Evolutionary conservation across 2,888 invertebrate genomes (phyloP).

Genomic region (Alloscopus bannaensis): DNA sequence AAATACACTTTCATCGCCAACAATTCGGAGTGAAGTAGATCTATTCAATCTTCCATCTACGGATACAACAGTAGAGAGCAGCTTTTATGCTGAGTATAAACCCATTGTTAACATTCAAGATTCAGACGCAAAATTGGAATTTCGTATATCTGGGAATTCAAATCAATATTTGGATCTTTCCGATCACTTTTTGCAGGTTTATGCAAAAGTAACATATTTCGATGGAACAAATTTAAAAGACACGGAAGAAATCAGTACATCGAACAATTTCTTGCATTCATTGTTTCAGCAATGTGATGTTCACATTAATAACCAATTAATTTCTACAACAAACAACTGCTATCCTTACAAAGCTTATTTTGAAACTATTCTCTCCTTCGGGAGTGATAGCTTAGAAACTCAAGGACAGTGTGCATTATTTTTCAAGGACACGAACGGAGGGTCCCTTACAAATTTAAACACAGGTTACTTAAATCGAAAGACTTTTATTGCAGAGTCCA

Average conservation of each 20-base stretch:
- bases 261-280: conserved; percentile 51
- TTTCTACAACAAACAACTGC: conserved; percentile 39
- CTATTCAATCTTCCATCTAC: conserved; percentile 59
- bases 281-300: conserved; percentile 61
- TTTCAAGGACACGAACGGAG: conserved; percentile 43
- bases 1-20: conserved; percentile 37
- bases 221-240: conserved; percentile 36
- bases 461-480: conserved; percentile 31
- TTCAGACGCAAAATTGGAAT: conserved; percentile 59
- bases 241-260: conserved; percentile 15
- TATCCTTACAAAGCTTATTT: conserved; percentile 59
- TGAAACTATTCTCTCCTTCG: conserved; percentile 46
- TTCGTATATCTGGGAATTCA: conserved; percentile 46
- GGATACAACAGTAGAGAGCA: conserved; percentile 62
- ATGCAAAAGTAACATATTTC: conserved; percentile 36
- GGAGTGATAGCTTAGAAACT: background rate
- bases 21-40: conserved; percentile 51
- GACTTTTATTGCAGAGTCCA: conserved; percentile 8
- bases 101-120: conserved; percentile 63
- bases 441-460: background rate
- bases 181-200: conserved; percentile 49
- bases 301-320: conserved; percentile 37
- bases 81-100: conserved; percentile 65
- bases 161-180: conserved; percentile 59
- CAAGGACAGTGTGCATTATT: conserved; percentile 36